Base-by-base conservation (phyloP, 2,113 vertebrate genomes). In the Gallinago paraguaiae region DNA sequence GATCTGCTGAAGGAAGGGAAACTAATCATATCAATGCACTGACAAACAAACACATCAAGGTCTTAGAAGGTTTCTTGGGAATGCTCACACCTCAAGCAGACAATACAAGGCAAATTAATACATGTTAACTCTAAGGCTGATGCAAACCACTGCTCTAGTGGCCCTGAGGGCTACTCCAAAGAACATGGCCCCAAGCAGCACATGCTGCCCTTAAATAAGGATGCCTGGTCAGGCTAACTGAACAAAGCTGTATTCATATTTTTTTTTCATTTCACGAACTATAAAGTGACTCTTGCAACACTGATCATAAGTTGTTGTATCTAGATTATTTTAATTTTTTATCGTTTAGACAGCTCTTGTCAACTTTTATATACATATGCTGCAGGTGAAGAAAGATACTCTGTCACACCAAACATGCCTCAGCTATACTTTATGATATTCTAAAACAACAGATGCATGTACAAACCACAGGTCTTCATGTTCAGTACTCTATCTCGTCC, bases 1-100 rank as follows among this genome's bases (percentile, higher is more conserved):
- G 87, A 97, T 98, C 97, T 98, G 97, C 53, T 63, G 65, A 94
- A 94, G 94, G 46, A 98, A 94, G 85, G 82, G 1, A 27, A 92
- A 78, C 9, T 28, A 56, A 87, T 90, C 48, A 71, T 25, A 93
- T 31, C 57, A 95, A 18, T n/a, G 68, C 17, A 61, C 46, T 69
- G 45, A 82, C n/a, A 91, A 93, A 77, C 16, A 27, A 93, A 77
- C 16, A 27, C 22, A 84, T 9, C 28, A n/a, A 14, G 33, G 16
- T 48, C 50, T 79, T 33, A 31, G 11, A 86, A 84, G 59, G 61
- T 37, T 81, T 78, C 37, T 41, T 51, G 45, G 35, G 75, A 94
- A 94, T 23, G 37, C n/a, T 85, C 7, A 2, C 41, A 51, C 56
- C 63, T 74, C 63, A 64, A 88, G 60, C 43, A 83, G 70, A 80